Conservation (phyloP, 2,113 vertebrate genomes). For the Phaethon lepturus region DNA sequence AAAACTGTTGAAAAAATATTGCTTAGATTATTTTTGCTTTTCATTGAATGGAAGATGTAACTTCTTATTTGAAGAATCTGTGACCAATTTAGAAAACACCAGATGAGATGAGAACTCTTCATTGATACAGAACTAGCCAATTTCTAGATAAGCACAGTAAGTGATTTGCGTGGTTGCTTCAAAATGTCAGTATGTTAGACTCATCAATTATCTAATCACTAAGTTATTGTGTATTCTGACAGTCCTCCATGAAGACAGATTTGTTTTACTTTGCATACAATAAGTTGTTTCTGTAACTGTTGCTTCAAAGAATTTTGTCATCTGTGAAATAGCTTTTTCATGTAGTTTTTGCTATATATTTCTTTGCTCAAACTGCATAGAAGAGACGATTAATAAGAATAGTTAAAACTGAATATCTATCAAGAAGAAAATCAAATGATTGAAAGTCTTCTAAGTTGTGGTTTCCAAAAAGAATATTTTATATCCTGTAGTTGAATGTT, state of each 20-base stretch:
- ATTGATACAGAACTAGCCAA: conserved; percentile 16
- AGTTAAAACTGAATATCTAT: not conserved
- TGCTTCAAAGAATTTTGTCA: conserved; percentile 33
- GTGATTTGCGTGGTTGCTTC: conserved; percentile 32
- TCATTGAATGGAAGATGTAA: not conserved
- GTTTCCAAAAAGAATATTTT: not conserved
- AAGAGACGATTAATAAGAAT: not conserved
- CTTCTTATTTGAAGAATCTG: not conserved
- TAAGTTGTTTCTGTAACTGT: conserved; percentile 36
- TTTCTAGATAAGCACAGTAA: conserved; percentile 6
- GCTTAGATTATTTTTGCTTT: conserved; percentile 25
- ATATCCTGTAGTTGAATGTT: not conserved
- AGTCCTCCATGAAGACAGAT: conserved; percentile 34
- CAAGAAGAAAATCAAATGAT: not conserved
- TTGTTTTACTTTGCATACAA: conserved; percentile 53
- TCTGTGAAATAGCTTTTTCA: conserved; percentile 45
- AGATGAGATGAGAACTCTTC: conserved; percentile 33
- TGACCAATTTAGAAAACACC: conserved; percentile 36
- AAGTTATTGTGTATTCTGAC: conserved; percentile 40
- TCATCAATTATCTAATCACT: conserved; percentile 15
- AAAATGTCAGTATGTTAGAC: conserved; percentile 32
- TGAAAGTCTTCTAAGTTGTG: not conserved
- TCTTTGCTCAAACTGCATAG: not conserved
- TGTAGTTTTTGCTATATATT: not conserved
- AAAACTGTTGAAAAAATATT: not conserved